Evolutionary conservation across 2,113 vertebrate species (phyloP), one percentile per base, ranked within the genome.

Genomic region (Aythya baeri): DNA sequence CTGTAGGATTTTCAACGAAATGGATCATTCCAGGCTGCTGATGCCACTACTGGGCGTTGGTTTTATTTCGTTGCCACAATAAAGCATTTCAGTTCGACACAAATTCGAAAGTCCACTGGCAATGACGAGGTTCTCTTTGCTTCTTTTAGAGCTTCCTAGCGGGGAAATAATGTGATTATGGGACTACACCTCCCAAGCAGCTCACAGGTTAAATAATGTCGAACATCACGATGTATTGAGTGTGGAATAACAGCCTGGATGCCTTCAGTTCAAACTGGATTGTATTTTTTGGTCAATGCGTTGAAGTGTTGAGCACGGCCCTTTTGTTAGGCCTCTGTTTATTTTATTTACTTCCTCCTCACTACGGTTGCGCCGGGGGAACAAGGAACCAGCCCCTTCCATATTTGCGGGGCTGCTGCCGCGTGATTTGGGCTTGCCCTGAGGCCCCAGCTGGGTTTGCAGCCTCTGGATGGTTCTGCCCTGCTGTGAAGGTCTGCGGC

Each of bases 31-130:
- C 57, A 75, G 52, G 23, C 23, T 18, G n/a, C 11, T 36, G 52
- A 16, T 84, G 52, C 27, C 4, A 3, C 41, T 59, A 0, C 27
- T 0, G 0, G 65, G 18, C 23, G 18, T 18, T 70, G 67, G 10
- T 67, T 63, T 17, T 41, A 43, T 43, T 78, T 29, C 74, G n/a
- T 20, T 88, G 2, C 57, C 5, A 2, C n/a, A 26, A 14, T 36
- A 25, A 21, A 12, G 27, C 10, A 11, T 74, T 92, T 73, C n/a
- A 83, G 65, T 46, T 66, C 74, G 63, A 79, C 18, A 7, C 16
- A 36, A 18, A 22, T 73, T 91, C 65, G 49, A 44, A 63, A 76
- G 36, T 36, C 85, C n/a, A 61, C 17, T 2, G 6, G 83, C 41
- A 92, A 25, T 41, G 26, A 4, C 2, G 43, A 77, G 20, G 32